Percentiles rank a stretch among this genome's conserved stretches.
phyloP scores from a whole-genome alignment of 2,888 invertebrate genomes.

The Gnatocerus cornutus region DNA sequence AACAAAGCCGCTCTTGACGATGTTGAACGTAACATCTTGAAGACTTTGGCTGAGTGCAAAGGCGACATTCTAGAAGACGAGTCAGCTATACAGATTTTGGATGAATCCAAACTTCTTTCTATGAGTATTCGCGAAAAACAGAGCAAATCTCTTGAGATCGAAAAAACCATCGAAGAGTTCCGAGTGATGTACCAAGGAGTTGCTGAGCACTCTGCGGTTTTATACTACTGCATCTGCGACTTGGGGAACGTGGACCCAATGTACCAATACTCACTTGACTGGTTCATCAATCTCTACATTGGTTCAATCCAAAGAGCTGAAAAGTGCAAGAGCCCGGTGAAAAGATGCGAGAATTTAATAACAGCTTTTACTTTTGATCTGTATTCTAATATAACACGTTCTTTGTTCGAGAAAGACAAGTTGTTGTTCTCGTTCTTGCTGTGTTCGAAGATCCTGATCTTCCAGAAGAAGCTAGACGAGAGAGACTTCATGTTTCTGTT shows the following conservation, averaged over 20 bases:
- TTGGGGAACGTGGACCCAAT: constrained; percentile 89
- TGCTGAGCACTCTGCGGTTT: constrained; percentile 84
- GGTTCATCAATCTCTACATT: constrained; percentile 90
- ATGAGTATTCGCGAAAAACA: constrained; percentile 89
- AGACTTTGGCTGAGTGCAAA: constrained; percentile 86
- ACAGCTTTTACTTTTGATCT: constrained; percentile 87
- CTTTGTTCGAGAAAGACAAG: constrained; percentile 91
- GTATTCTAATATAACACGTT: constrained; percentile 86
- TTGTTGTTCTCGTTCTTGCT: constrained; percentile 87
- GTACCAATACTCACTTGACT: constrained; percentile 90
- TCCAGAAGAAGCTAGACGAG: constrained; percentile 75
- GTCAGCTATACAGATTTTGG: constrained; percentile 88
- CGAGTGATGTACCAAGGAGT: constrained; percentile 84
- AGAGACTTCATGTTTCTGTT: constrained; percentile 81
- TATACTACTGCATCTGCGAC: constrained; percentile 89
- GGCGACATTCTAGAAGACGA: constrained; percentile 95
- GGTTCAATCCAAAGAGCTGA: constrained; percentile 84
- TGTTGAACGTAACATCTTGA: constrained; percentile 91
- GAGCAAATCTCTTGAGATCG: constrained; percentile 84
- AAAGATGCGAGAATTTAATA: constrained; percentile 80
- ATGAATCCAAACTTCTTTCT: constrained; percentile 88
- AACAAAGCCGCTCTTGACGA: constrained; percentile 87
- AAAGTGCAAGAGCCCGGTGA: constrained; percentile 81
- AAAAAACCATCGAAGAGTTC: constrained; percentile 84
- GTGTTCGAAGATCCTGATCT: constrained; percentile 81